phyloP scores from a whole-genome alignment of 2,113 vertebrate species.

The Edolisoma coerulescens region DNA sequence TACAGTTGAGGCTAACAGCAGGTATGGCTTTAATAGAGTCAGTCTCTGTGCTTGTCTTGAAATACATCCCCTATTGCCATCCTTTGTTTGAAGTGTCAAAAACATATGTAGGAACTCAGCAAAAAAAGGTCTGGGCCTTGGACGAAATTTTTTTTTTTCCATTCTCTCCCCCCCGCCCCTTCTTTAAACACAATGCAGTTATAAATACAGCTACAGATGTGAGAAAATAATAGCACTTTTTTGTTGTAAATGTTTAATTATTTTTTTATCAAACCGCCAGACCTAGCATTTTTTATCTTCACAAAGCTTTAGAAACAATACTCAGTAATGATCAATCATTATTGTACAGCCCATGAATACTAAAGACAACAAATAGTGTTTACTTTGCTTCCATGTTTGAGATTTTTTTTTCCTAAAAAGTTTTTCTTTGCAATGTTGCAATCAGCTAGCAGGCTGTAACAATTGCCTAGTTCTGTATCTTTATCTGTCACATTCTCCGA shows the following conservation, averaged over 20 bases:
- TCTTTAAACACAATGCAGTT: not conserved
- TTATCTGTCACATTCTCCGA: not conserved
- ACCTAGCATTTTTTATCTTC: not conserved
- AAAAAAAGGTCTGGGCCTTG: not conserved
- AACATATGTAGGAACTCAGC: not conserved
- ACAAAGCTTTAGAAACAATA: slow-evolving; percentile 29
- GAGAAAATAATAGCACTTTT: not conserved
- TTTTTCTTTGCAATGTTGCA: not conserved
- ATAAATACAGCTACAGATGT: slow-evolving; percentile 19
- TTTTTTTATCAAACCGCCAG: not conserved
- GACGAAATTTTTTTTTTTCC: not conserved
- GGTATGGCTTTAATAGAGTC: not conserved
- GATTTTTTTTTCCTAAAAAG: not conserved
- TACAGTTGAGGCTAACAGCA: not conserved
- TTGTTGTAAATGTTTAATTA: not conserved
- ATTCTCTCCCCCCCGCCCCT: rapidly evolving
- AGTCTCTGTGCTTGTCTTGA: not conserved
- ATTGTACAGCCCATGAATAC: not conserved
- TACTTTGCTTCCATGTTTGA: not conserved
- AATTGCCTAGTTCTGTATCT: not conserved
- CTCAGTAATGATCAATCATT: not conserved
- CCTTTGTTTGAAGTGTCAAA: not conserved
- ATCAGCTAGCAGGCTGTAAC: not conserved
- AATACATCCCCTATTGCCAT: not conserved
- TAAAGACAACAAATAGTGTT: not conserved